Conservation (phyloP, 2,797 vertebrate species). For the Notolepis coatsorum region DNA sequence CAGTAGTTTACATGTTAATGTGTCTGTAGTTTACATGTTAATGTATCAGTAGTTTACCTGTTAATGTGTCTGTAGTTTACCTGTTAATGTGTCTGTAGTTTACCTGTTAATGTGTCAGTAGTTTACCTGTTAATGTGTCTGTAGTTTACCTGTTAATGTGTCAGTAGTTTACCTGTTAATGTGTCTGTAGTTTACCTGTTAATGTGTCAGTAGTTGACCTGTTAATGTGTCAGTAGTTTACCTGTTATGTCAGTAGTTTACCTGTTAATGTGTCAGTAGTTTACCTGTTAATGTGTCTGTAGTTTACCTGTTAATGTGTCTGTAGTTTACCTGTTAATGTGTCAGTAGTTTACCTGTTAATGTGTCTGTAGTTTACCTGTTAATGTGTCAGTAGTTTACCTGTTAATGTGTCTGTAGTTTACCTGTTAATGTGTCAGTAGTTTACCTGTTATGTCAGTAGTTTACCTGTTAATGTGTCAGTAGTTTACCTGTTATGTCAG, state of each 20-base stretch:
- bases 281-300: neutral
- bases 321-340: neutral
- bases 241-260: conserved; percentile 58
- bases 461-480: neutral
- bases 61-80: conserved; percentile 33
- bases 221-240: conserved; percentile 20
- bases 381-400: conserved; percentile 36
- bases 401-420: conserved; percentile 56
- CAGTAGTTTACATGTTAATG: neutral
- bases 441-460: neutral
- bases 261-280: neutral
- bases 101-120: neutral
- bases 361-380: too few species aligned
- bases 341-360: too few species aligned
- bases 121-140: neutral
- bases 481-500: neutral
- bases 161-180: neutral
- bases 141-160: neutral
- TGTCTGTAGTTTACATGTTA: too few species aligned
- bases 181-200: too few species aligned
- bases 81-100: conserved; percentile 57
- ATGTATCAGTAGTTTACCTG: too few species aligned
- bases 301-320: neutral
- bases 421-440: neutral
- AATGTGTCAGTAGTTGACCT: too few species aligned